Percentiles rank a stretch among this genome's conserved stretches.
These are phyloP conservation scores for Actinia equina DNA, from an alignment of 64 coral and sea anemone genomes.

Conservation along the genomic window DNA sequence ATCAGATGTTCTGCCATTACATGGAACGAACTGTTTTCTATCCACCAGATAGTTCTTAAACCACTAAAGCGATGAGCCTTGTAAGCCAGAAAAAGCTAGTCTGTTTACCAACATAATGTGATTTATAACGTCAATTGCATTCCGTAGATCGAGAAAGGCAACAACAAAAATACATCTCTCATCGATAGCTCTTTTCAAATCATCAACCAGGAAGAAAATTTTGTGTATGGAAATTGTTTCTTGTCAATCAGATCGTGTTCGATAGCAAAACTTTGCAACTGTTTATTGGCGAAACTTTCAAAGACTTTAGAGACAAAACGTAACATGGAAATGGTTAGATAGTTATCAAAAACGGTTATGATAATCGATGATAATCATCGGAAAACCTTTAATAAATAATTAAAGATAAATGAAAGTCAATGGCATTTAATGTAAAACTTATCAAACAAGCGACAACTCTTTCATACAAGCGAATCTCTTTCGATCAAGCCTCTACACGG, in stretches of 20 bases:
- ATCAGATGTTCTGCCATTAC: background rate
- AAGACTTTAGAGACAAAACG: constrained; percentile 23
- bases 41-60: background rate
- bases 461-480: too few relatives aligned
- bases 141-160: constrained; percentile 12
- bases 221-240: background rate
- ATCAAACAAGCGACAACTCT: too few relatives aligned
- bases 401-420: too few relatives aligned
- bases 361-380: too few relatives aligned
- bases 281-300: background rate
- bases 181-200: background rate
- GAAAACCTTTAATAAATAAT: too few relatives aligned
- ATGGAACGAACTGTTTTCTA: constrained; percentile 5
- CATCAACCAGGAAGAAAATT: background rate
- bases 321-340: constrained; percentile 40
- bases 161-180: background rate
- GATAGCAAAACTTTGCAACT: background rate
- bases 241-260: background rate
- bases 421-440: too few relatives aligned
- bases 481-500: too few relatives aligned
- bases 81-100: background rate
- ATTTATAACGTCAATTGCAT: background rate
- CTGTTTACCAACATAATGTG: background rate
- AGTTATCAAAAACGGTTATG: constrained; percentile 20
- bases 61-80: background rate